These are phyloP conservation scores for Sisyra terminalis DNA, from an alignment of 2,888 invertebrate genomes.

Conservation along the genomic window DNA sequence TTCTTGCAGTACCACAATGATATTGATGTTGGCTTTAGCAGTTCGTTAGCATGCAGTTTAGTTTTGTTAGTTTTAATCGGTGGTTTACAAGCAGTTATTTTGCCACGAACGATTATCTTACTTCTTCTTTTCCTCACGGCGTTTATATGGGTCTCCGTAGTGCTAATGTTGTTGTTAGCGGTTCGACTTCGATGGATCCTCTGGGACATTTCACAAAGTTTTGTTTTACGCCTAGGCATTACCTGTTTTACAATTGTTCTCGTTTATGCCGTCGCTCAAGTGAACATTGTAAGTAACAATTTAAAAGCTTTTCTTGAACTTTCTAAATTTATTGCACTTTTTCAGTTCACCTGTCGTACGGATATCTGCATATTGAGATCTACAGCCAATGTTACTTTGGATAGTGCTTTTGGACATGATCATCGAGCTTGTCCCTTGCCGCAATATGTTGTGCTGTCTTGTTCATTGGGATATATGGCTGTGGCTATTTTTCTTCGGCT, in stretches of 20 bases:
- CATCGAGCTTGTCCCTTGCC: constrained; percentile 74
- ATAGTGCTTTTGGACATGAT: constrained; percentile 28
- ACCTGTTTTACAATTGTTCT: constrained; percentile 76
- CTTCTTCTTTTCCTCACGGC: constrained; percentile 73
- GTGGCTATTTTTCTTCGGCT: constrained; percentile 72
- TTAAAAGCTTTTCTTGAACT: not conserved
- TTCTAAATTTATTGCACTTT: constrained; percentile 12
- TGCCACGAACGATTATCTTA: constrained; percentile 72
- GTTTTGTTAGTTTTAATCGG: constrained; percentile 58
- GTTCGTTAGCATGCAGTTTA: constrained; percentile 62
- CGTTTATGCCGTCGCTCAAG: constrained; percentile 78
- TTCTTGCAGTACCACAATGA: constrained; percentile 64
- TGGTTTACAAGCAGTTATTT: constrained; percentile 59
- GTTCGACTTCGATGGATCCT: constrained; percentile 68
- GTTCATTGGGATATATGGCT: constrained; percentile 67
- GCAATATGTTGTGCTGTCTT: constrained; percentile 72
- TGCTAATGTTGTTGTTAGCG: constrained; percentile 69
- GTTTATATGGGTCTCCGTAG: constrained; percentile 79
- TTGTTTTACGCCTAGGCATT: constrained; percentile 65
- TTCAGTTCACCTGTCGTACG: constrained; percentile 46
- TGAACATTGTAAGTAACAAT: constrained; percentile 66
- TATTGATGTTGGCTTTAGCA: constrained; percentile 71
- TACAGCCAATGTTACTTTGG: constrained; percentile 34
- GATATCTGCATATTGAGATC: constrained; percentile 31
- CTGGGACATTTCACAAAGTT: constrained; percentile 75